A percentile compares a stretch with the other conserved stretches of the same genome.
Evolutionary conservation across 1,140 invertebrate genomes (phyloP).

Genomic region (Camponotus pennsylvanicus): DNA sequence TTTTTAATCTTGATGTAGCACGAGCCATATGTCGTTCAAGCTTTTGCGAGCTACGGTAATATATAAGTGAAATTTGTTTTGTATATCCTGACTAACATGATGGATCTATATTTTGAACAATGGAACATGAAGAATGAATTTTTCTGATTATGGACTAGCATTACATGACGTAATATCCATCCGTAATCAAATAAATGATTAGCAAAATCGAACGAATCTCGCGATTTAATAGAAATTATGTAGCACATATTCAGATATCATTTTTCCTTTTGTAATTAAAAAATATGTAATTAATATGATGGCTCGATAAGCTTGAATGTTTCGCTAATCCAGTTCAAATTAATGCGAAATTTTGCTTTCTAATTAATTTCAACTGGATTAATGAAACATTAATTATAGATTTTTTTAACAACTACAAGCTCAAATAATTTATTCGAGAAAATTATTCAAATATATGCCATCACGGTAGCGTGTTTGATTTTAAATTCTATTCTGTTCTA

Average conservation of each 20-base stretch:
- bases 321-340: not conserved
- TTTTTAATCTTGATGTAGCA: not conserved
- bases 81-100: slow-evolving; percentile 60
- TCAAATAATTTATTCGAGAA: too few species aligned
- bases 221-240: not conserved
- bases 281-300: not conserved
- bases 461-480: too few species aligned
- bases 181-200: not conserved
- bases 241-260: not conserved
- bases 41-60: slow-evolving; percentile 7
- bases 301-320: not conserved
- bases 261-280: not conserved
- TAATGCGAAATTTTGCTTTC: not conserved
- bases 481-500: too few species aligned
- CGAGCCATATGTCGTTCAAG: not conserved
- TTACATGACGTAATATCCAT: not conserved
- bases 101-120: slow-evolving; percentile 47
- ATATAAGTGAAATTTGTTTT: slow-evolving; percentile 69
- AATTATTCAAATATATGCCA: too few species aligned
- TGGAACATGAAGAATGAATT: slow-evolving; percentile 55
- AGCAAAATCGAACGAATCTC: not conserved
- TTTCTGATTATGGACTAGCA: slow-evolving; percentile 7
- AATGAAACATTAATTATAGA: too few species aligned
- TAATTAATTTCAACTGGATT: too few species aligned
- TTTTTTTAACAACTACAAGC: too few species aligned